Conservation (phyloP, 1,140 invertebrate species). For the Drosophila biarmipes region DNA sequence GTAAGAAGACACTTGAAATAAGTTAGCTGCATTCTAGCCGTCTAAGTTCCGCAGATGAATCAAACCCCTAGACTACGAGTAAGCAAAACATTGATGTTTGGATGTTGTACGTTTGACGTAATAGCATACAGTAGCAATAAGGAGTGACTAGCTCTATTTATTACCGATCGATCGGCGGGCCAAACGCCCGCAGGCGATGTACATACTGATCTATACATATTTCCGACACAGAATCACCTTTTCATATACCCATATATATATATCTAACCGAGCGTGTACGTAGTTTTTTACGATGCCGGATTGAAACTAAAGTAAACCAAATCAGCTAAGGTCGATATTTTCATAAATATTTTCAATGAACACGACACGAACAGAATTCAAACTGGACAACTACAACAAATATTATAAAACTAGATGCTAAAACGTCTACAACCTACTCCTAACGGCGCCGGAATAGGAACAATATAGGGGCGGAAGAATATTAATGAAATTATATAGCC, state of each 20-base stretch:
- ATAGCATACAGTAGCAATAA: constrained; percentile 45
- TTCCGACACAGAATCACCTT: constrained; percentile 7
- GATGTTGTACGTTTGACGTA: constrained; percentile 78
- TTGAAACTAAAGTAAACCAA: constrained; percentile 36
- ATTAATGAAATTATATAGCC: constrained; percentile 39
- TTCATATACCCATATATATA: constrained; percentile 20
- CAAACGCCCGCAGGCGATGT: constrained; percentile 20
- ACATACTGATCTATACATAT: constrained; percentile 39
- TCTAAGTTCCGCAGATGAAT: constrained; percentile 48
- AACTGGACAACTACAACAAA: constrained; percentile 29
- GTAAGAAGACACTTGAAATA: constrained; percentile 72
- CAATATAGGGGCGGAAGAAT: constrained; percentile 9
- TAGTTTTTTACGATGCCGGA: constrained; percentile 20
- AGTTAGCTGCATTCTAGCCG: constrained; percentile 55
- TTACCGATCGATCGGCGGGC: constrained; percentile 16
- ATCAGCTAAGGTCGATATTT: constrained; percentile 57
- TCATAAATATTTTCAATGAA: constrained; percentile 58
- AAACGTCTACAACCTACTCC: constrained; percentile 53
- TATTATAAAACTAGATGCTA: constrained; percentile 25
- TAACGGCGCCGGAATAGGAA: constrained; percentile 55
- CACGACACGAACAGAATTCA: constrained; percentile 36
- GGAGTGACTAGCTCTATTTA: constrained; percentile 17
- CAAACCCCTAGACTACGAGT: constrained; percentile 29
- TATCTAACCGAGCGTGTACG: constrained; percentile 9
- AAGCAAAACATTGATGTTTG: constrained; percentile 54